phyloP scores from a whole-genome alignment of 30 jellyfish, hydroid and myxozoan genomes.

The Cassiopea andromeda region DNA sequence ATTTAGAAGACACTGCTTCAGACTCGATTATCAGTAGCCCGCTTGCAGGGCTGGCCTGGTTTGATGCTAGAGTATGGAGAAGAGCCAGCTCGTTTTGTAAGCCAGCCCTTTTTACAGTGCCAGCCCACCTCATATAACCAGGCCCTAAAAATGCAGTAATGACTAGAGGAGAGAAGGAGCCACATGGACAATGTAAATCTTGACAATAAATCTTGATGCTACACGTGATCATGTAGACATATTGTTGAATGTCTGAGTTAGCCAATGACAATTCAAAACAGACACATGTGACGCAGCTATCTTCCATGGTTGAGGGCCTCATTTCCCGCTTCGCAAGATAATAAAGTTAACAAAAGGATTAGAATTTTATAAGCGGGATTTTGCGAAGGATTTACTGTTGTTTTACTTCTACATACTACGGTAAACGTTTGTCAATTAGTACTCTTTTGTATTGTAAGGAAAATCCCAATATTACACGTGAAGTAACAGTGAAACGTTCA shows the following conservation, averaged over 20 bases:
- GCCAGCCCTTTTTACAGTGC: too few species aligned
- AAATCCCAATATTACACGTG: constrained; percentile 51
- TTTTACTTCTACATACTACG: constrained; percentile 7
- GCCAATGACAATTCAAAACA: neutral
- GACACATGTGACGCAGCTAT: constrained; percentile 9
- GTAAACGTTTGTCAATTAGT: constrained; percentile 34
- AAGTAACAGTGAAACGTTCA: neutral
- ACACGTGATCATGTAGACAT: constrained; percentile 1
- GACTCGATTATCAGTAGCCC: too few species aligned
- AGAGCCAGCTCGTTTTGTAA: too few species aligned
- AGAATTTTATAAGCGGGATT: neutral
- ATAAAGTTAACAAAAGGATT: constrained; percentile 29
- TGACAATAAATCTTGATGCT: too few species aligned
- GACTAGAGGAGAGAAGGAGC: too few species aligned
- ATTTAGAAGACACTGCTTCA: too few species aligned
- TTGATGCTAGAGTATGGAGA: too few species aligned
- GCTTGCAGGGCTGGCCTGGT: too few species aligned
- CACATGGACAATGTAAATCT: too few species aligned
- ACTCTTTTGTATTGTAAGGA: constrained; percentile 28
- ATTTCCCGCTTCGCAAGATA: constrained; percentile 50
- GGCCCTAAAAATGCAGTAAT: too few species aligned
- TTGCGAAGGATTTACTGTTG: constrained; percentile 32
- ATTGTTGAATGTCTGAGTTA: neutral
- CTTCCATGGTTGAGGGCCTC: constrained; percentile 35
- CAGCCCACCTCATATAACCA: too few species aligned